A percentile compares a stretch with the other conserved stretches of the same genome.
phyloP scores from a whole-genome alignment of 2,797 vertebrate species.

The Intellagama lesueurii region DNA sequence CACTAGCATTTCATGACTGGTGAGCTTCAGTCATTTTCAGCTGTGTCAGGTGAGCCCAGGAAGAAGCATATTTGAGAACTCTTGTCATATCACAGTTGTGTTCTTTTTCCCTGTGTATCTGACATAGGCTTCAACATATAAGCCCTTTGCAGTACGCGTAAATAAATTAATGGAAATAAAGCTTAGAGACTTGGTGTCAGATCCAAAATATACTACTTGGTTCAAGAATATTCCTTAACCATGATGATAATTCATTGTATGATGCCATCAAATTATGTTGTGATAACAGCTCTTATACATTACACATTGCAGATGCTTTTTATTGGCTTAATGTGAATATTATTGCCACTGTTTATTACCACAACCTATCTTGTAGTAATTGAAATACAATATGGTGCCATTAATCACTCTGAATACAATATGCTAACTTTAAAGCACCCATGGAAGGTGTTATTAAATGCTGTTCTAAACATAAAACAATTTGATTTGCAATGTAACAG shows the following conservation, averaged over 20 bases:
- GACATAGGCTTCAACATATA: background rate
- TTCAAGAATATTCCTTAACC: conserved; percentile 58
- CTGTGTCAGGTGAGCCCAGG: background rate
- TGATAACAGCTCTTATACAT: conserved; percentile 76
- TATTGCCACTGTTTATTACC: conserved; percentile 80
- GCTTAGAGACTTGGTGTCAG: conserved; percentile 28
- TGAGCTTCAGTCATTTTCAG: background rate
- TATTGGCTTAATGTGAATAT: conserved; percentile 84
- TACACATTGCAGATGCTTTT: conserved; percentile 78
- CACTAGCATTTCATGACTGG: background rate
- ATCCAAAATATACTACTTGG: conserved; percentile 44
- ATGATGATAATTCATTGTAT: conserved; percentile 67
- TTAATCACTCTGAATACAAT: conserved; percentile 78
- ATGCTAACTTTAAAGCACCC: conserved; percentile 78
- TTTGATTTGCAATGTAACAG: conserved; percentile 69
- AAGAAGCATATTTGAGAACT: background rate
- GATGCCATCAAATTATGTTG: conserved; percentile 66
- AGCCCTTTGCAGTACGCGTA: background rate
- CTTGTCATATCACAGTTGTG: background rate
- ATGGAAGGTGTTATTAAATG: conserved; percentile 74
- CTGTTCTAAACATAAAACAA: conserved; percentile 76
- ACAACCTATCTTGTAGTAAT: conserved; percentile 77
- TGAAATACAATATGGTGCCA: conserved; percentile 80
- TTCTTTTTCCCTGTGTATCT: background rate
- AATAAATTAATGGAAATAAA: conserved; percentile 48